Conservation (phyloP, 2,113 vertebrate species). For the Seriola quinqueradiata region DNA sequence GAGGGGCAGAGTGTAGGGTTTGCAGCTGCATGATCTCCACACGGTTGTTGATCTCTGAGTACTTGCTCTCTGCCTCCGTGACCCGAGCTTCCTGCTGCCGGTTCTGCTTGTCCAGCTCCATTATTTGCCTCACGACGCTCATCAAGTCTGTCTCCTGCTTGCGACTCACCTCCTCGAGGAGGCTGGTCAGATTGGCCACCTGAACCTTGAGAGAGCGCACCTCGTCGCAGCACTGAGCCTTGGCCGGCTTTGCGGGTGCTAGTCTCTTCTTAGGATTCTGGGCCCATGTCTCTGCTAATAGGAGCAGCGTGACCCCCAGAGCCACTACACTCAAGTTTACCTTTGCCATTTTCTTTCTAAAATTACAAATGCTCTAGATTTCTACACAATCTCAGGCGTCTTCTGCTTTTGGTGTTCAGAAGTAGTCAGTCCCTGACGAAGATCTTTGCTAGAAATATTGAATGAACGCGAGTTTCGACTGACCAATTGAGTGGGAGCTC, state of each 20-base stretch:
- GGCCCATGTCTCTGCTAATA: conserved; percentile 74
- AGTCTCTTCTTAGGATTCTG: conserved; percentile 86
- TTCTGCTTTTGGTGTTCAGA: conserved; percentile 5
- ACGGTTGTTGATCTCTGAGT: conserved; percentile 95
- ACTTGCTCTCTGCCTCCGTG: conserved; percentile 92
- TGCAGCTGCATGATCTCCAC: conserved; percentile 96
- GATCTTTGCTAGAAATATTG: conserved; percentile 13
- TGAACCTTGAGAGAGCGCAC: conserved; percentile 91
- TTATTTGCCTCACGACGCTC: conserved; percentile 90
- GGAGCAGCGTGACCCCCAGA: conserved; percentile 72
- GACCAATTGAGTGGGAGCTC: conserved; percentile 51
- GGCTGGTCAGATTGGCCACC: conserved; percentile 91
- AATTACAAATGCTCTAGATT: neutral
- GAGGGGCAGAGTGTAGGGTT: conserved; percentile 89
- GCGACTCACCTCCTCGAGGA: conserved; percentile 88
- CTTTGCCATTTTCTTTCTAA: conserved; percentile 80
- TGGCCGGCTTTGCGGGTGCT: conserved; percentile 75
- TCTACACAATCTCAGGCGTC: neutral
- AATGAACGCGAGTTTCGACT: conserved; percentile 18
- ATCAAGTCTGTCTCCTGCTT: conserved; percentile 93
- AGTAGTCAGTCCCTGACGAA: neutral
- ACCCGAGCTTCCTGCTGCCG: conserved; percentile 90
- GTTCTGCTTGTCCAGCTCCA: conserved; percentile 91
- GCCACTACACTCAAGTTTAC: conserved; percentile 50
- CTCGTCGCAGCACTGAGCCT: conserved; percentile 90